These are phyloP conservation scores for Leucophora obtusa DNA, from an alignment of 2,888 invertebrate species.

Conservation along the genomic window DNA sequence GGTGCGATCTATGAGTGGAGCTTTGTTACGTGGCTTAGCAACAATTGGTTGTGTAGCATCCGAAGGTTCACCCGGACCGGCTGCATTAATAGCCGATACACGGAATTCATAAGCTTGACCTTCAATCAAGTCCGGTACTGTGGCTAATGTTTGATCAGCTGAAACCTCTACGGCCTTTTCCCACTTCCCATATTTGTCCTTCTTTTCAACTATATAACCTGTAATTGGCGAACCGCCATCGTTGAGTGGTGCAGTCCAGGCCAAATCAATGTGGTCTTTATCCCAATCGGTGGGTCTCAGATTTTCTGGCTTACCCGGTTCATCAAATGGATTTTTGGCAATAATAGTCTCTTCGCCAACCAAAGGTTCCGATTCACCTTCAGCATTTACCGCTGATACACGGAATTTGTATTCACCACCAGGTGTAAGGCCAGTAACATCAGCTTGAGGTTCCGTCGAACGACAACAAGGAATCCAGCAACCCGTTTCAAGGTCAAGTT, in stretches of 20 bases:
- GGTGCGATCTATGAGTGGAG: conserved; percentile 94
- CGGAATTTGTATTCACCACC: conserved; percentile 97
- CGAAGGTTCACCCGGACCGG: conserved; percentile 95
- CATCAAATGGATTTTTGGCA: conserved; percentile 98
- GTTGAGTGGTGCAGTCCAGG: conserved; percentile 90
- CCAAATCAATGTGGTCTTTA: conserved; percentile 94
- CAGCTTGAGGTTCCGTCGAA: conserved; percentile 88
- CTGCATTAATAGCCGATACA: conserved; percentile 91
- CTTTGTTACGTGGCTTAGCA: conserved; percentile 92
- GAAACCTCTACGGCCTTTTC: conserved; percentile 94
- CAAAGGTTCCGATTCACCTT: conserved; percentile 97
- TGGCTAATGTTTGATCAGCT: conserved; percentile 88
- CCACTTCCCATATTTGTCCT: conserved; percentile 97
- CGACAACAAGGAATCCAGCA: conserved; percentile 93
- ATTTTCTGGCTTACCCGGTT: conserved; percentile 90
- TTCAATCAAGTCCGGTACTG: conserved; percentile 92
- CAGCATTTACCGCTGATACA: conserved; percentile 95
- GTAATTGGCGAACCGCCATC: conserved; percentile 95
- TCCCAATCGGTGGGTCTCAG: conserved; percentile 96
- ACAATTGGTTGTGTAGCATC: conserved; percentile 90
- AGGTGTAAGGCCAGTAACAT: conserved; percentile 90
- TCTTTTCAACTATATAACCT: conserved; percentile 92
- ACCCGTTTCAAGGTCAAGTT: conserved; percentile 93
- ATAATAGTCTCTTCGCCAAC: conserved; percentile 90
- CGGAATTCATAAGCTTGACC: conserved; percentile 95